Percentiles rank a stretch among this genome's conserved stretches.
phyloP scores from a whole-genome alignment of 1,140 invertebrate genomes.

The Brachionus sp. region DNA sequence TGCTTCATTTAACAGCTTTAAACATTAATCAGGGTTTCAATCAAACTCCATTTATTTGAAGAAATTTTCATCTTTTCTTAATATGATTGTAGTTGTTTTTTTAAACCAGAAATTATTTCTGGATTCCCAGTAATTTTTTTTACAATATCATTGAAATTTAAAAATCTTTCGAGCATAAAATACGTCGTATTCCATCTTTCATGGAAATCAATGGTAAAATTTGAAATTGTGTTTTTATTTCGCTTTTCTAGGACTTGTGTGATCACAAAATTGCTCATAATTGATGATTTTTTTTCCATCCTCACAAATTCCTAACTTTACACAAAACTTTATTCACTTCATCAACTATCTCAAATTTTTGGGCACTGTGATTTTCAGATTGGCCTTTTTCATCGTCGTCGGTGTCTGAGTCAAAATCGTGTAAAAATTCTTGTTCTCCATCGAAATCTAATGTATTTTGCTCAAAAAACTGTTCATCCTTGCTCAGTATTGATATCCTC shows the following conservation, averaged over 20 bases:
- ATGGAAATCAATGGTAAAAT: too few relatives aligned
- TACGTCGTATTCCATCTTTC: too few relatives aligned
- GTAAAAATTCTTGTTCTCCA: not conserved
- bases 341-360: not conserved
- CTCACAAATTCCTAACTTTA: not conserved
- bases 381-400: not conserved
- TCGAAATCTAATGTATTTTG: not conserved
- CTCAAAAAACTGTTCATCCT: not conserved
- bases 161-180: too few relatives aligned
- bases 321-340: not conserved
- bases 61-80: not conserved
- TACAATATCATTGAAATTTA: too few relatives aligned
- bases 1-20: not conserved
- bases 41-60: not conserved
- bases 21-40: not conserved
- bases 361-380: not conserved
- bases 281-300: not conserved
- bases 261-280: not conserved
- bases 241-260: too few relatives aligned
- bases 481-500: not conserved
- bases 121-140: too few relatives aligned
- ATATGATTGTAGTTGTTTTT: not conserved
- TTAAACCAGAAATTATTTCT: not conserved
- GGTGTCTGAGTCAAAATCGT: not conserved
- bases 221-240: too few relatives aligned